Percentiles rank a stretch among this genome's conserved stretches.
These are phyloP conservation scores for Branchipolynoe longqiensis DNA, from an alignment of 2,888 invertebrate species.

Conservation along the genomic window DNA sequence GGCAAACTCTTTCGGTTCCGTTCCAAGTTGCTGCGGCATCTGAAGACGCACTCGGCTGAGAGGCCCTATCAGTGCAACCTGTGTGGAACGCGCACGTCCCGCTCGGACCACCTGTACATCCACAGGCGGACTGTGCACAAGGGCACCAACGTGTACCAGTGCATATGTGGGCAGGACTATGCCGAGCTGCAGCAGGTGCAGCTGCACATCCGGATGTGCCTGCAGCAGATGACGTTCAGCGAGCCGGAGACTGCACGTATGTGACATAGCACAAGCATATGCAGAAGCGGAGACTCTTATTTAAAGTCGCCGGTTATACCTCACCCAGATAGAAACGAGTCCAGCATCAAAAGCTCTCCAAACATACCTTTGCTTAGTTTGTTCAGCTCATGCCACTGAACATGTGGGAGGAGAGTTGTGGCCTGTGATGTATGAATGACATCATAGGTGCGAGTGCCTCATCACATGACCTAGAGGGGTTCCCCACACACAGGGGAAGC, in stretches of 20 bases:
- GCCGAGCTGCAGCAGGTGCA: not conserved
- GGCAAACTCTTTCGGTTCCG: conserved; percentile 6
- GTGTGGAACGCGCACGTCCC: not conserved
- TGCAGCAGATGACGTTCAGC: not conserved
- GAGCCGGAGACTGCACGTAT: not conserved
- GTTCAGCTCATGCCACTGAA: no score
- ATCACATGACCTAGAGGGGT: no score
- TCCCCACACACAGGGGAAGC: no score
- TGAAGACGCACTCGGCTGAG: not conserved
- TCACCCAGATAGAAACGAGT: no score
- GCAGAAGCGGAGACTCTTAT: no score
- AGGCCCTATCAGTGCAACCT: not conserved
- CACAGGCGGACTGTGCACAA: conserved; percentile 29
- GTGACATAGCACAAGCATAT: no score
- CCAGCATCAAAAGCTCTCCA: no score
- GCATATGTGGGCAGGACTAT: conserved; percentile 28
- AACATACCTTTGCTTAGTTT: no score
- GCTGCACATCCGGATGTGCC: not conserved
- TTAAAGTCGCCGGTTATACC: no score
- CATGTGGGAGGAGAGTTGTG: no score
- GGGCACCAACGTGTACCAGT: conserved; percentile 11
- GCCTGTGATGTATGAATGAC: no score
- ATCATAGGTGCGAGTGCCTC: no score
- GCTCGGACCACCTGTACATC: conserved; percentile 21
- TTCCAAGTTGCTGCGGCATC: not conserved